phyloP scores from a whole-genome alignment of 2,113 vertebrate genomes.

The Baryphthengus martii region DNA sequence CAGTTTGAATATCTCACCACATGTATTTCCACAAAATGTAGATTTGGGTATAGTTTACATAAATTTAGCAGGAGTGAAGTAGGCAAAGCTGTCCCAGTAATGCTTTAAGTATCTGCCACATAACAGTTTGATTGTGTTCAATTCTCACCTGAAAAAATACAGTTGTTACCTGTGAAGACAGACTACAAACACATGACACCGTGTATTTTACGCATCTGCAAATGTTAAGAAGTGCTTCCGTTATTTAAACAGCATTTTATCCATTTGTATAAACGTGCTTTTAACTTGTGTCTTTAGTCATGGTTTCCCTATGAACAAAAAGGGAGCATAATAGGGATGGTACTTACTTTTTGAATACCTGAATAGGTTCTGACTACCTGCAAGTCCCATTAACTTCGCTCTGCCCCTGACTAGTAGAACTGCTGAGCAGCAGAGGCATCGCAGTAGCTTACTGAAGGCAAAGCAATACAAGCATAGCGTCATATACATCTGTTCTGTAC shows the following conservation, averaged over 20 bases:
- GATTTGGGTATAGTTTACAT: neutral
- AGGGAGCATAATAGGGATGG: neutral
- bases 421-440: neutral
- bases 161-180: neutral
- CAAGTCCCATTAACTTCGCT: neutral
- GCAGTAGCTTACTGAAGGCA: neutral
- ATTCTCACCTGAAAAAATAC: neutral
- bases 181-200: neutral
- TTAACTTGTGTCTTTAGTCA: neutral
- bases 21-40: neutral
- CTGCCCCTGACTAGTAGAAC: neutral
- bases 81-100: neutral
- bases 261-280: neutral
- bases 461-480: neutral
- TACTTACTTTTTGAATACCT: neutral
- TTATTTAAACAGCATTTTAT: neutral
- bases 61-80: neutral
- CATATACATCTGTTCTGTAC: neutral
- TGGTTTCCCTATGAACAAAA: neutral
- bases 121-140: neutral
- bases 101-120: neutral
- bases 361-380: neutral
- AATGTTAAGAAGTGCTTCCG: neutral
- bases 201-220: fast-evolving
- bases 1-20: too few relatives aligned